A percentile compares a stretch with the other conserved stretches of the same genome.
Evolutionary conservation across 2,113 vertebrate genomes (phyloP).

Genomic region (Lophotis ruficrista): DNA sequence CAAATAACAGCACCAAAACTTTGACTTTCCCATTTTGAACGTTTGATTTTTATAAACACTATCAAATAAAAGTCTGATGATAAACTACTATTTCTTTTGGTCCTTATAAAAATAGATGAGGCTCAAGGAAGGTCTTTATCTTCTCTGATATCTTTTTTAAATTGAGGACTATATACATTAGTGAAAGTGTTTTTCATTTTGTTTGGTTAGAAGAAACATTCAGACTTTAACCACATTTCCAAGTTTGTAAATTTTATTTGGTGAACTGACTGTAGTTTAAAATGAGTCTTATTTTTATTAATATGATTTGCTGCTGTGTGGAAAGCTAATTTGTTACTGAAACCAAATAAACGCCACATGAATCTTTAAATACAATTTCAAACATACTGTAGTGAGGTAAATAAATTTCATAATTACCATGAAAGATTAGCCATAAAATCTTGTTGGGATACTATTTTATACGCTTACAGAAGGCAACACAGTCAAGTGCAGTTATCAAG

Average conservation of each 20-base stretch:
- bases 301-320: background rate
- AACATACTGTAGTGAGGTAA: conserved; percentile 1
- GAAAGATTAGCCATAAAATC: conserved; percentile 32
- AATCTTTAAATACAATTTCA: conserved; percentile 52
- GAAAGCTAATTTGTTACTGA: background rate
- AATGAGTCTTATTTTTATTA: background rate
- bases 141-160: background rate
- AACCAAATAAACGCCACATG: background rate
- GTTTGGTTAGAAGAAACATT: background rate
- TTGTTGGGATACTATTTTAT: background rate
- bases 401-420: conserved; percentile 12
- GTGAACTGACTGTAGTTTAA: background rate
- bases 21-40: background rate
- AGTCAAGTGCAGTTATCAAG: background rate
- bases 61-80: background rate
- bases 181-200: background rate
- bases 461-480: background rate
- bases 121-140: background rate
- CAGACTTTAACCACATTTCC: background rate
- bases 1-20: background rate
- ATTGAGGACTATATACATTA: background rate
- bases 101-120: background rate
- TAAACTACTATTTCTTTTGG: background rate
- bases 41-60: background rate
- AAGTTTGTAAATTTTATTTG: background rate